These are phyloP conservation scores for Microtus richardsoni DNA, from an alignment of 2,113 vertebrate genomes.

Conservation along the genomic window DNA sequence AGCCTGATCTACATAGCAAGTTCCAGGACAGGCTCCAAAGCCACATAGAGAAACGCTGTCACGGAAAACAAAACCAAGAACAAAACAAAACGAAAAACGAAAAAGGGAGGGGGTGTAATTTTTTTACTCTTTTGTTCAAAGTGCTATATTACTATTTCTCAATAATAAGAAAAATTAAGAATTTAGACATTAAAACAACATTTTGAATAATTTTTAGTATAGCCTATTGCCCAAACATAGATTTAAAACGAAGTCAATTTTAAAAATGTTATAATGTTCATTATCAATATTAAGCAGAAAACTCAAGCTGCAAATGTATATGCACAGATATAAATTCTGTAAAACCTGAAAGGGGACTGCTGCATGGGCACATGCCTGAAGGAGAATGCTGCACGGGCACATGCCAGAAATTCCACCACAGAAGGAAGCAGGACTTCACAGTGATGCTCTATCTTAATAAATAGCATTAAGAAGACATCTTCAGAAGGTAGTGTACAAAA, in stretches of 20 bases:
- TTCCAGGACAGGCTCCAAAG: no score
- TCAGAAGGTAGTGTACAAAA: not conserved
- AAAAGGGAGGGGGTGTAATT: not conserved
- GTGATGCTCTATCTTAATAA: not conserved
- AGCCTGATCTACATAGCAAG: no score
- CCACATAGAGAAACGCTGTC: no score
- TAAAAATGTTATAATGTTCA: not conserved
- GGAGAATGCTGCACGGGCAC: not conserved
- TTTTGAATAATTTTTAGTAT: not conserved
- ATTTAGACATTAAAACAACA: constrained; percentile 39
- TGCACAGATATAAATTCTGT: not conserved
- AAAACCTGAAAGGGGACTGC: not conserved
- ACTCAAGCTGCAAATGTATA: not conserved
- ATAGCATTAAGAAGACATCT: not conserved
- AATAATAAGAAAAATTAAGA: constrained; percentile 23
- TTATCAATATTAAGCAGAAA: constrained; percentile 39
- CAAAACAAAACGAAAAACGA: no score
- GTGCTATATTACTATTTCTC: not conserved
- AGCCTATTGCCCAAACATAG: not conserved
- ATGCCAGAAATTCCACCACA: not conserved
- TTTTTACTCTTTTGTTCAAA: constrained; percentile 56
- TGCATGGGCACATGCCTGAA: not conserved
- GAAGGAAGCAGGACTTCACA: not conserved
- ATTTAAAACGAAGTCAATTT: not conserved
- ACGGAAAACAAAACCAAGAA: no score